phyloP scores from a whole-genome alignment of 1,140 invertebrate species.

The Apis cerana region DNA sequence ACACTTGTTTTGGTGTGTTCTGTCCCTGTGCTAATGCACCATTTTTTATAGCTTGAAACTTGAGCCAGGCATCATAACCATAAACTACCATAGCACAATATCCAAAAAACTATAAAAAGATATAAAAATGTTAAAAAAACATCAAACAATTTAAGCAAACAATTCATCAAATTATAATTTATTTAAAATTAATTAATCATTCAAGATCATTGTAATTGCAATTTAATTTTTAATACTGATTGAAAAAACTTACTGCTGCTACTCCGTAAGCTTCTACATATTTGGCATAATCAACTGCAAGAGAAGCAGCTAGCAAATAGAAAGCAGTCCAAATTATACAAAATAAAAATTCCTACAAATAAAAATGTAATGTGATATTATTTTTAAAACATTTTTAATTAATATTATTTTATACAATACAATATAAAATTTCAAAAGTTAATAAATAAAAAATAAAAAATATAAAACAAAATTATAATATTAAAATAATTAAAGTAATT shows the following conservation, averaged over 20 bases:
- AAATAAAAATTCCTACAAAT: slow-evolving; percentile 87
- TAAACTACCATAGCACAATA: slow-evolving; percentile 89
- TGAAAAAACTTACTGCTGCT: slow-evolving; percentile 85
- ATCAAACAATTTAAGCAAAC: background rate
- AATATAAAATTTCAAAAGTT: background rate
- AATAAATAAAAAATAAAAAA: background rate
- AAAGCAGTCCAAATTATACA: slow-evolving; percentile 87
- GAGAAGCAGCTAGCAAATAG: slow-evolving; percentile 86
- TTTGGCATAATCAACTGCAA: slow-evolving; percentile 81
- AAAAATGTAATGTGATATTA: slow-evolving; percentile 38
- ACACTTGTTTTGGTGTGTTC: slow-evolving; percentile 84
- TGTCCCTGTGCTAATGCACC: slow-evolving; percentile 89
- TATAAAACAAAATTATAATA: background rate
- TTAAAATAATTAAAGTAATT: background rate
- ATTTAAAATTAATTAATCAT: background rate
- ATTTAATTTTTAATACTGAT: background rate
- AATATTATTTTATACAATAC: too few relatives aligned
- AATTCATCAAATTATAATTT: background rate
- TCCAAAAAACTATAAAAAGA: slow-evolving; percentile 88
- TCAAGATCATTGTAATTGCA: background rate
- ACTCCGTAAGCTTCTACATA: slow-evolving; percentile 81
- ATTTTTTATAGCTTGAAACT: slow-evolving; percentile 84
- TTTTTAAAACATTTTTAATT: background rate
- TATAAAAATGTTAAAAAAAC: slow-evolving; percentile 3
- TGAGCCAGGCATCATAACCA: slow-evolving; percentile 89